Conservation (phyloP, 1,140 invertebrate genomes). For the Trypoxylus dichotomus region DNA sequence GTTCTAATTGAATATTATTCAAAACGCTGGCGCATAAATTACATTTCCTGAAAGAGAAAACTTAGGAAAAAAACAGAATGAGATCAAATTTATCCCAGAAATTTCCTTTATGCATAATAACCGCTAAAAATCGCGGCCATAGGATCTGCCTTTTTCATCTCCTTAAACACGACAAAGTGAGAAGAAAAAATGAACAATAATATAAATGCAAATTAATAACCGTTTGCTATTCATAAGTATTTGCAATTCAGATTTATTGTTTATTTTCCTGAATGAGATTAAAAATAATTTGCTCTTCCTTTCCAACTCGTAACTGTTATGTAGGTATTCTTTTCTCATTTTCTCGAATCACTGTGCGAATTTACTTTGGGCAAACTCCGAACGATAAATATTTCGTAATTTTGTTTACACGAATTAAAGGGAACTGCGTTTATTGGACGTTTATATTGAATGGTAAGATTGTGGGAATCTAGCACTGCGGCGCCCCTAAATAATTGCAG, state of each 20-base stretch:
- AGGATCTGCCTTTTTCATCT: not conserved
- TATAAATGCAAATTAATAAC: constrained; percentile 32
- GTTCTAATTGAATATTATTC: constrained; percentile 7
- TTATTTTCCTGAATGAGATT: not conserved
- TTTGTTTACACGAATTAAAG: constrained; percentile 8
- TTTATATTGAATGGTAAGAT: constrained; percentile 5
- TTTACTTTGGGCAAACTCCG: not conserved
- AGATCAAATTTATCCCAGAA: not conserved
- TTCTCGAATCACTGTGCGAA: not conserved
- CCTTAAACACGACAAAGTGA: not conserved
- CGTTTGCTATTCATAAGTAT: constrained; percentile 31
- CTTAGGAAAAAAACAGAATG: not conserved
- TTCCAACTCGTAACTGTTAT: not conserved
- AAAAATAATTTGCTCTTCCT: constrained; percentile 5
- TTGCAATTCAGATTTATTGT: constrained; percentile 31
- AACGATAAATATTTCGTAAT: constrained; percentile 17
- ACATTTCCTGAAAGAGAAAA: not conserved
- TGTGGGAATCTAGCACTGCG: not conserved
- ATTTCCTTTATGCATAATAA: not conserved
- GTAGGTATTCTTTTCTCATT: not conserved
- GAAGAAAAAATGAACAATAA: constrained; percentile 25
- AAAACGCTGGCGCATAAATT: constrained; percentile 1
- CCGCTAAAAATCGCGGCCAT: not conserved
- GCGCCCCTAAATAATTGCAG: constrained; percentile 1
- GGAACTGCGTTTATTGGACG: not conserved